Evolutionary conservation across 2,888 invertebrate species (phyloP).

Genomic region (Enchytraeus crypticus): DNA sequence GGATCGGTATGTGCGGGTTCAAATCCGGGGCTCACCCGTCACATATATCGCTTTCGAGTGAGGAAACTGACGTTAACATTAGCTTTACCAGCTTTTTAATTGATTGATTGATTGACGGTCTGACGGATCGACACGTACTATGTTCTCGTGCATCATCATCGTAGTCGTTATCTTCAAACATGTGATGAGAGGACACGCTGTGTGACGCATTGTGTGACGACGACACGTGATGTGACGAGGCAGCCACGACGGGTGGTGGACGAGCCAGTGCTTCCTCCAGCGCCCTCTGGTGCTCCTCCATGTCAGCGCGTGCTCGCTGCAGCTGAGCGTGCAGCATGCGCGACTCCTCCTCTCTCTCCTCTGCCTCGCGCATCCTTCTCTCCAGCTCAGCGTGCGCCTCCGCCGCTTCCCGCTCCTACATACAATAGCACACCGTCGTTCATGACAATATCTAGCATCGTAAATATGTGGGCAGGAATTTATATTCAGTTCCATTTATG

Average conservation of each 20-base stretch:
- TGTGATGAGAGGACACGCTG: not conserved
- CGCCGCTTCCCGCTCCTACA: slow-evolving; percentile 24
- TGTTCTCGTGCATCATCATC: slow-evolving; percentile 4
- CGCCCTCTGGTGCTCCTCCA: slow-evolving; percentile 27
- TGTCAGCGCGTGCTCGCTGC: slow-evolving; percentile 54
- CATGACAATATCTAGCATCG: too few relatives aligned
- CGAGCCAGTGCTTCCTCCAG: slow-evolving; percentile 22
- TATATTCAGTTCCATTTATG: too few relatives aligned
- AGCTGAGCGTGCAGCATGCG: slow-evolving; percentile 31
- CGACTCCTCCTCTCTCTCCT: slow-evolving; percentile 32
- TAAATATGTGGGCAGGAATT: too few relatives aligned
- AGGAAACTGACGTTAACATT: too few relatives aligned
- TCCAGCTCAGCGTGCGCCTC: slow-evolving; percentile 24
- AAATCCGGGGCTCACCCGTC: too few relatives aligned
- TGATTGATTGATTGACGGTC: too few relatives aligned
- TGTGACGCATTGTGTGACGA: not conserved
- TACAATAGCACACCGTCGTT: too few relatives aligned
- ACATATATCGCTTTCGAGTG: too few relatives aligned
- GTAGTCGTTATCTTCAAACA: slow-evolving; percentile 14
- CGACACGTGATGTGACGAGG: slow-evolving; percentile 3
- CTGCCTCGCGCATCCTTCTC: slow-evolving; percentile 15
- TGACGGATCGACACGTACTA: not conserved
- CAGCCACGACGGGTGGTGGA: slow-evolving; percentile 7
- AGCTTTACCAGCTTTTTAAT: too few relatives aligned
- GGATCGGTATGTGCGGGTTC: too few relatives aligned